Evolutionary conservation across 1,140 invertebrate species (phyloP).

Genomic region (Saxidomus purpurata): DNA sequence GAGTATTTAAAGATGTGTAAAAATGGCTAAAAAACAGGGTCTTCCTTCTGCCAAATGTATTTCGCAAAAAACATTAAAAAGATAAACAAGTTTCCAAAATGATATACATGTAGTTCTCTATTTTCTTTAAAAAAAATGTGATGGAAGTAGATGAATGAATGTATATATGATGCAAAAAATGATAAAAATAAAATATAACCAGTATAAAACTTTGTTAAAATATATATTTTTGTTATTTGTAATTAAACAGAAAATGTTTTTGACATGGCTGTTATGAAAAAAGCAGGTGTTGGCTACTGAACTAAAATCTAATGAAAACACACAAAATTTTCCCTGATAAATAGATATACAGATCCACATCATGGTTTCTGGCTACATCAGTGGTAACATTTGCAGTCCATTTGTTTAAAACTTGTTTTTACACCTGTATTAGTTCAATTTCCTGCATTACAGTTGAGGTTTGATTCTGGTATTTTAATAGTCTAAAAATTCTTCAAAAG

Average conservation of each 20-base stretch:
- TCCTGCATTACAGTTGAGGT: neutral
- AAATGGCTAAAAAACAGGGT: neutral
- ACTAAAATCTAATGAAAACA: conserved; percentile 22
- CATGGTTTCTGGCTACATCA: neutral
- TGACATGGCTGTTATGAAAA: neutral
- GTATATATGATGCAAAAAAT: neutral
- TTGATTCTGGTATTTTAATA: no score
- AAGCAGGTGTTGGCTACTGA: neutral
- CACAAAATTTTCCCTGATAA: conserved; percentile 31
- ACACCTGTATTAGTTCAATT: neutral
- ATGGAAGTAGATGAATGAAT: neutral
- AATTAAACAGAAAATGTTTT: neutral
- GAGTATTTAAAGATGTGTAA: conserved; percentile 31
- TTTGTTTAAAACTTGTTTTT: neutral
- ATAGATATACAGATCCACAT: conserved; percentile 25
- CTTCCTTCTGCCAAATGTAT: neutral
- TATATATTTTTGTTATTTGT: neutral
- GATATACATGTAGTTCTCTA: neutral
- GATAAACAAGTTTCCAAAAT: no score
- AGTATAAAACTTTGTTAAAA: conserved; percentile 10
- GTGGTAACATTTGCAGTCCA: neutral
- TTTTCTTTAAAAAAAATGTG: neutral
- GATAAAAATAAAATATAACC: neutral
- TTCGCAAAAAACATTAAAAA: neutral
- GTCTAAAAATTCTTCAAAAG: no score